Evolutionary conservation across 37 sponge, comb jelly and placozoan species (phyloP).

Genomic region (Lycopodina hypogea): DNA sequence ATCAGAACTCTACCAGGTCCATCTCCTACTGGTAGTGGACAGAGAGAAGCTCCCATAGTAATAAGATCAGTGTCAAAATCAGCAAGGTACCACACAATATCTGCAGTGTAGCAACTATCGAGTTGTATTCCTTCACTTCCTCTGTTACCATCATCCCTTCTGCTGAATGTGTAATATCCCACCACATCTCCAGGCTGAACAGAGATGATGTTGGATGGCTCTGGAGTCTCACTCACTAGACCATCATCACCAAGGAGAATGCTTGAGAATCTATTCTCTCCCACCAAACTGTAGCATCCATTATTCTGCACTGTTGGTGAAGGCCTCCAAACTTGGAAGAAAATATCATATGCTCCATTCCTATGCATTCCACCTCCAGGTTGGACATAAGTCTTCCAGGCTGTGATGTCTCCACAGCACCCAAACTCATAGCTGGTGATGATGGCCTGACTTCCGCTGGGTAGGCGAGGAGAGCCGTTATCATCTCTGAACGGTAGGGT

Average conservation of each 20-base stretch:
- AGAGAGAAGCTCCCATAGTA: not conserved
- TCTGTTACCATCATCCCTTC: not conserved
- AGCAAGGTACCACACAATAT: constrained; percentile 7
- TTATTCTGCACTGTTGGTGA: constrained; percentile 1
- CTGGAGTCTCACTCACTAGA: not conserved
- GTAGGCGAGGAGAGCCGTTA: not conserved
- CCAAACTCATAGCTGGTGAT: constrained; percentile 6
- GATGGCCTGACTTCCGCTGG: constrained; percentile 6
- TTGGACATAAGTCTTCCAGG: constrained; percentile 1
- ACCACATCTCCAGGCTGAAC: constrained; percentile 43
- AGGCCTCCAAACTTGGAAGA: constrained; percentile 48
- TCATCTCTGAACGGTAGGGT: not conserved
- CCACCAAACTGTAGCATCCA: constrained; percentile 25
- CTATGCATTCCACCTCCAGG: not conserved
- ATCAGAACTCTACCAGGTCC: not conserved
- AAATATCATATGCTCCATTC: not conserved
- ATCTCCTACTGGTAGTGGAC: constrained; percentile 9
- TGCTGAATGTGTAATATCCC: constrained; percentile 9
- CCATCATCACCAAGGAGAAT: not conserved
- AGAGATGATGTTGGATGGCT: constrained; percentile 1
- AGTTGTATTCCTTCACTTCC: not conserved
- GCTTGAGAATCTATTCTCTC: constrained; percentile 12
- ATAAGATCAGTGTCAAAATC: not conserved
- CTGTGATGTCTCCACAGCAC: constrained; percentile 8
- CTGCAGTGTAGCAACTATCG: not conserved